Evolutionary conservation across 2,888 invertebrate genomes (phyloP), one percentile per base, ranked within the genome.

Genomic region (Lathronympha strigana): DNA sequence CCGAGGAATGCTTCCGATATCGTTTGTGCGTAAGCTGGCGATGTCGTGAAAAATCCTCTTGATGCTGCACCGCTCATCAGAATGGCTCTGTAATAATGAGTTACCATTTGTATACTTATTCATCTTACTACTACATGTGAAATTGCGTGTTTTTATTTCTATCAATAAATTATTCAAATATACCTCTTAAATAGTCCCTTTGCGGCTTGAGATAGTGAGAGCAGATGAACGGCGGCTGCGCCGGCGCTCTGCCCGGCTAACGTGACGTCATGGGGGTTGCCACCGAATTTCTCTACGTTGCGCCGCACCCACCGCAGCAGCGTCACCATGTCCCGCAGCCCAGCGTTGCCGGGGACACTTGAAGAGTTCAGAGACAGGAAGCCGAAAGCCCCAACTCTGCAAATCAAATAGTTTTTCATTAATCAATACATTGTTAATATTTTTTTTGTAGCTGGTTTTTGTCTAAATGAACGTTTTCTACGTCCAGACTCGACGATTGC

Each of bases 161-260:
- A n/a, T 47, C 6, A n/a, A n/a, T 23, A 1, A 50, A 23, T 23
- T 23, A 23, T 47, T 38, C 55, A 55, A 8, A 11, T 31, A 51
- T 67, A 89, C 91, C 83, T 84, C 50, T 80, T 79, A 57, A 86
- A 90, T 0, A 92, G 72, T 9, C 85, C 88, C 49, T 83, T 69
- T 15, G 87, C 76, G 1, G 83, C 80, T n/a, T 79, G 74, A 0
- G 87, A 83, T 45, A 92, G 68, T 0, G 86, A 77, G 1, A 91
- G 76, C 28, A 91, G 60, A 66, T 92, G 91, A 1, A 82, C 83
- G 4, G 80, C 67, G 11, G 70, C 69, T 2, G 86, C 84, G 4
- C 92, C 91, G 4, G 90, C 89, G 76, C 92, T 92, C 71, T 92
- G 90, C 0, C 92, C 92, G 23, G 77, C 87, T 6, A 92, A 63